phyloP scores from a whole-genome alignment of 2,888 invertebrate species.

The Aelia acuminata region DNA sequence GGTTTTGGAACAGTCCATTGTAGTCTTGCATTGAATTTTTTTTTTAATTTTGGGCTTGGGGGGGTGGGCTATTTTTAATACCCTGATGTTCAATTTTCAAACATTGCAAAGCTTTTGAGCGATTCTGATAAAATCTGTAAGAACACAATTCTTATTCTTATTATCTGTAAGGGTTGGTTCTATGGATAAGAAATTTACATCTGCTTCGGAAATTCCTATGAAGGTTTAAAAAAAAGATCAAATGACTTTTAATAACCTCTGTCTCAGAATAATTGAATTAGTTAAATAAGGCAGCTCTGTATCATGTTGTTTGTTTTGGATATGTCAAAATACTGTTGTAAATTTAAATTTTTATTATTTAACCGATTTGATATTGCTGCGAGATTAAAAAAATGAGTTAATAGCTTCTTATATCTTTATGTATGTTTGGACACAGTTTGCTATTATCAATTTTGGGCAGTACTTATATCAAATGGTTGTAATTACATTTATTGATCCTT shows the following conservation, averaged over 20 bases:
- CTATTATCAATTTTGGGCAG: background rate
- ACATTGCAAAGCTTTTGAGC: background rate
- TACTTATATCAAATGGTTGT: background rate
- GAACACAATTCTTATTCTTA: background rate
- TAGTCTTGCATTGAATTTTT: too few relatives aligned
- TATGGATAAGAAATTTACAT: background rate
- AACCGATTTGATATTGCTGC: background rate
- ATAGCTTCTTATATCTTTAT: background rate
- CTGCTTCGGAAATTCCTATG: background rate
- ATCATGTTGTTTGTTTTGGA: background rate
- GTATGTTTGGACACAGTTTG: background rate
- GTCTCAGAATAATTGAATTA: background rate
- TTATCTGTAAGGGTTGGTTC: background rate
- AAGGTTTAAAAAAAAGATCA: background rate
- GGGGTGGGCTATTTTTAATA: background rate
- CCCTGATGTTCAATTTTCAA: background rate
- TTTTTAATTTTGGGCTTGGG: background rate
- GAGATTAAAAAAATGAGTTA: background rate
- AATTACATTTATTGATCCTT: background rate
- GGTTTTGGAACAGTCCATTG: too few relatives aligned
- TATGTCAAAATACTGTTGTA: background rate
- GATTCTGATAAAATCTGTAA: background rate
- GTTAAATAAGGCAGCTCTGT: background rate
- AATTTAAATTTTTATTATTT: background rate
- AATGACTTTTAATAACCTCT: background rate